Base-by-base conservation (phyloP, 2,113 vertebrate genomes). In the Hyaena hyaena region DNA sequence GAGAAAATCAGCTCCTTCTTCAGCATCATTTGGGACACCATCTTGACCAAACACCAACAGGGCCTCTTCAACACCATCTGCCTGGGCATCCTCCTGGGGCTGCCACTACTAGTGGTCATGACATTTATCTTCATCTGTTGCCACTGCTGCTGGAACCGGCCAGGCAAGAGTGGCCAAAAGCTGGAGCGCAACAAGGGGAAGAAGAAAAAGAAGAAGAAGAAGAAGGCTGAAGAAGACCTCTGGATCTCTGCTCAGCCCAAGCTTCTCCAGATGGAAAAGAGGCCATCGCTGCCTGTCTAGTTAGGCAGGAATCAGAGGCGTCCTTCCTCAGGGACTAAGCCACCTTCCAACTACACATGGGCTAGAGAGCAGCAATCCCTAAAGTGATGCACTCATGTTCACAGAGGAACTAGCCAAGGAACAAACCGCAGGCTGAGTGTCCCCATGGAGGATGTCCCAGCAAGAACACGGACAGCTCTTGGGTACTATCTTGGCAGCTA, bases 171-270 rank as follows among this genome's bases (percentile, higher is more conserved):
- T 0, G 50, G 68, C 0, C 68, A 2, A 35, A 96, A 94, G 0
- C 24, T 96, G 0, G 98, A 99, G 89, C 99, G 96, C 94, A 99
- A 98, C 91, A 99, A 99, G 89, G 98, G 98, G 88, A 99, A 99
- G 95, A 99, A 99, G 95, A 99, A 99, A 93, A 99, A 98, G 82
- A 99, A 98, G 97, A 99, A 98, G 21, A 97, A 96, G 43, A 97
- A 93, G 88, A 80, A 94, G 39, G 99, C 98, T 35, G 98, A 99
- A 2, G 99, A 99, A 16, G 99, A 99, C 97, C 98, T 99, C 83
- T 99, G 99, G 99, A 99, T 99, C 97, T 99, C 99, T 0, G 99
- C 99, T 39, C 99, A 99, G 98, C 98, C 99, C 9, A 99, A 99
- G 91, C 98, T 99, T 3, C 98, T 99, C 88, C 99, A 99, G 76